These are phyloP conservation scores for Phyllotreta cruciferae DNA, from an alignment of 2,888 invertebrate genomes.

Conservation along the genomic window DNA sequence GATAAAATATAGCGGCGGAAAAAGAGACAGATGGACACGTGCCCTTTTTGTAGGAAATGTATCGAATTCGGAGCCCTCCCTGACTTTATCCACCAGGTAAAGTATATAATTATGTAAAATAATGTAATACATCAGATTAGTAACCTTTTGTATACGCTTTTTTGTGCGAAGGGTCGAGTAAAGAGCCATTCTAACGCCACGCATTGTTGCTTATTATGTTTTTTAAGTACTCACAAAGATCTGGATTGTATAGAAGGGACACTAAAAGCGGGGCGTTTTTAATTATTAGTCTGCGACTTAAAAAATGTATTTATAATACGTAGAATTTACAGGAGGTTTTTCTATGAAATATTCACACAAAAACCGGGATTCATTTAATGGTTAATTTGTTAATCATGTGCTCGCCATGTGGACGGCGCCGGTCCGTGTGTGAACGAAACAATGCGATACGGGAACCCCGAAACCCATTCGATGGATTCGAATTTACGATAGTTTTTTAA, in stretches of 20 bases:
- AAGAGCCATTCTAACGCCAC: too few relatives aligned
- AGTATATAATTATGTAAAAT: slow-evolving; percentile 35
- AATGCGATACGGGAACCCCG: slow-evolving; percentile 32
- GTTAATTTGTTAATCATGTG: slow-evolving; percentile 35
- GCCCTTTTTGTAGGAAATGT: slow-evolving; percentile 28
- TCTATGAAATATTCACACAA: slow-evolving; percentile 1
- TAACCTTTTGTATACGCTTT: slow-evolving; percentile 10
- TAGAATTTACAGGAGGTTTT: too few relatives aligned
- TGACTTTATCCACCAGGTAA: slow-evolving; percentile 23
- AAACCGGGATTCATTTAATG: slow-evolving; percentile 26
- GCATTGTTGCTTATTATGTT: too few relatives aligned
- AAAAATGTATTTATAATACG: too few relatives aligned
- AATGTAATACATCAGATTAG: slow-evolving; percentile 32
- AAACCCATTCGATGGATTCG: slow-evolving; percentile 22
- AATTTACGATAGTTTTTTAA: slow-evolving; percentile 31
- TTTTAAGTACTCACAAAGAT: too few relatives aligned
- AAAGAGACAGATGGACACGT: slow-evolving; percentile 32
- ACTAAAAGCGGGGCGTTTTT: too few relatives aligned
- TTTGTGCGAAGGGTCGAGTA: slow-evolving; percentile 1
- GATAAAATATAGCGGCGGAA: background rate
- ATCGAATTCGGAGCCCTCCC: slow-evolving; percentile 28
- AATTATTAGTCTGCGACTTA: too few relatives aligned
- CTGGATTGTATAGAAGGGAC: too few relatives aligned
- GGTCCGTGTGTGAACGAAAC: slow-evolving; percentile 31
- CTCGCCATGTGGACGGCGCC: slow-evolving; percentile 24